Base-by-base conservation (phyloP, 2,888 invertebrate species). In the Drosophila longiperda region DNA sequence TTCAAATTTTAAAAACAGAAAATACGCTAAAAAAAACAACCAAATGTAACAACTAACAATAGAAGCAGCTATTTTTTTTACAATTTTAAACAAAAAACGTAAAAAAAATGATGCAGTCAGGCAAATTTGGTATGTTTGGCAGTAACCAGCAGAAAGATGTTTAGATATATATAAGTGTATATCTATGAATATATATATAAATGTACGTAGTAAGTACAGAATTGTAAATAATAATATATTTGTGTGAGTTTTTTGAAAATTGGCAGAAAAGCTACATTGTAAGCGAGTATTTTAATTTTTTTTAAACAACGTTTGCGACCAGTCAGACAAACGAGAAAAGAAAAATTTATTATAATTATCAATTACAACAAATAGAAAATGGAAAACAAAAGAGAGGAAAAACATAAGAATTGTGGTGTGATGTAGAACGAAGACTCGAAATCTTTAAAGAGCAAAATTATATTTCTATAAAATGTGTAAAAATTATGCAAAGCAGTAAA, bases 51-150 rank as follows among this genome's bases (percentile, higher is more conserved):
- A 75, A 78, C 70, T 78, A 75, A 76, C 89, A 84, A 89, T 89
- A 89, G 83, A 86, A 75, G 80, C 82, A 86, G 86, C 81, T 87
- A 87, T 87, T 87, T 87, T 87, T 87, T 87, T 87, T 88, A 87
- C 87, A 83, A 86, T 81, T 81, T 87, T 82, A 84, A 80, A 82
- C 77, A 54, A 71, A 63, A 67, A 72, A 54, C 32, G 49, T 20
- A 68, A 75, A 1, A 57, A 33, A n/a, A 66, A 34, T 29, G 29
- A 5, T 1, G 29, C n/a, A 40, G 26, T 33, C 58, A 26, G 68
- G 64, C 49, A 48, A 66, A 69, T 55, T 68, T 69, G 61, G 52
- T 20, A 62, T 50, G 55, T 68, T 76, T 75, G 62, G 42, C 63
- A 63, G 48, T 50, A 76, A 62, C 49, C 8, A 50, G 23, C 26